A percentile compares a stretch with the other conserved stretches of the same genome.
phyloP scores from a whole-genome alignment of 2,113 vertebrate genomes.

The Pleuronectes platessa region DNA sequence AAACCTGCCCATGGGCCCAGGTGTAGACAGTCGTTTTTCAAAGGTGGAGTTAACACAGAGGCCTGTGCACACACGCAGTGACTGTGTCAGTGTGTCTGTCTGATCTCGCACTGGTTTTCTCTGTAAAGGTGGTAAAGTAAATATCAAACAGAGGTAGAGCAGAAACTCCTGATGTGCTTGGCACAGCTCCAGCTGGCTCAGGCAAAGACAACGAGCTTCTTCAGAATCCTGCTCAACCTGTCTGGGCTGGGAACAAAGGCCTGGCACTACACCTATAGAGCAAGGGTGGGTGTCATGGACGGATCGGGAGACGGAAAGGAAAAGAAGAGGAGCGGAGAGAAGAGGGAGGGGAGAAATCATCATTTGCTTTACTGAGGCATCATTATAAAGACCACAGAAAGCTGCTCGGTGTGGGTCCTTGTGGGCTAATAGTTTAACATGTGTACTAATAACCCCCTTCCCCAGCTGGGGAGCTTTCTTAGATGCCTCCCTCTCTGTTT shows the following conservation, averaged over 20 bases:
- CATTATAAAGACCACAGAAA: constrained; percentile 12
- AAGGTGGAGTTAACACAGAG: constrained; percentile 53
- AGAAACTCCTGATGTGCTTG: constrained; percentile 81
- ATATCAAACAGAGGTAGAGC: constrained; percentile 81
- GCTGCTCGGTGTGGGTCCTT: neutral
- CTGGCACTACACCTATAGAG: constrained; percentile 46
- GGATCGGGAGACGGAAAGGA: neutral
- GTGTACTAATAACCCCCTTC: neutral
- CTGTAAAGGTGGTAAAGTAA: constrained; percentile 81
- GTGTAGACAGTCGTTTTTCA: constrained; percentile 40
- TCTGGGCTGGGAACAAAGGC: constrained; percentile 73
- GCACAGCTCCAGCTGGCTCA: constrained; percentile 79
- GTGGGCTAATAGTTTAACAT: neutral
- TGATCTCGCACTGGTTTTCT: constrained; percentile 72
- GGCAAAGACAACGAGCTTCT: constrained; percentile 65
- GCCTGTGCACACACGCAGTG: constrained; percentile 41
- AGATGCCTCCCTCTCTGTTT: neutral
- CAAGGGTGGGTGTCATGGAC: constrained; percentile 8
- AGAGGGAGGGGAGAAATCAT: neutral
- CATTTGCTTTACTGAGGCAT: constrained; percentile 18
- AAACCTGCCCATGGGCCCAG: constrained; percentile 21
- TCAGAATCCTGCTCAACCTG: constrained; percentile 78
- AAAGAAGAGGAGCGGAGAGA: neutral
- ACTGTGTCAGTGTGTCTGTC: constrained; percentile 74
- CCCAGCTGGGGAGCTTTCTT: neutral